These are phyloP conservation scores for Dinomys branickii DNA, from an alignment of 2,113 vertebrate species.

Conservation along the genomic window DNA sequence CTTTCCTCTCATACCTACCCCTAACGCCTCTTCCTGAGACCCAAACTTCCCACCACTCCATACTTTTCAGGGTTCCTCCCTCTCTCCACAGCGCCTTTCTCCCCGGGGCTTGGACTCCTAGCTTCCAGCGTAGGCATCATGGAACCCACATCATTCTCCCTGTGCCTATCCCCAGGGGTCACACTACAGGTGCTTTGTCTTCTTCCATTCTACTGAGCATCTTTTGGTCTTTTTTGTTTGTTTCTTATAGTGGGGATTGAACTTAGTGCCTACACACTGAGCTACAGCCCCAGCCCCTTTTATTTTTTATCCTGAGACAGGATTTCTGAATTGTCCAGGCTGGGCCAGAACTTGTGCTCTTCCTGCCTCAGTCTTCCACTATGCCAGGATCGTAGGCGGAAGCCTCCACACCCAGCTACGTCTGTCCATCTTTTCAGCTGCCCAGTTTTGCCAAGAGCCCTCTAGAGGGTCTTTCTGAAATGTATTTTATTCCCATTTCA, in stretches of 20 bases:
- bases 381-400: background rate
- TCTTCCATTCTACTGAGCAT: background rate
- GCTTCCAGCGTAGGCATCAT: background rate
- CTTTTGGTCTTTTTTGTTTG: background rate
- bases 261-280: background rate
- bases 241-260: background rate
- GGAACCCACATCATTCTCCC: background rate
- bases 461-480: slow-evolving; percentile 41
- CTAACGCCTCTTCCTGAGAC: background rate
- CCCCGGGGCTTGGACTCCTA: background rate
- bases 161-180: background rate
- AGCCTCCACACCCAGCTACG: background rate
- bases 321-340: background rate
- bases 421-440: slow-evolving; percentile 38
- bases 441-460: background rate
- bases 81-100: background rate
- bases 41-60: background rate
- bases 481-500: background rate
- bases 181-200: background rate
- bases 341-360: background rate
- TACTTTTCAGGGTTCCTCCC: background rate
- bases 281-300: background rate
- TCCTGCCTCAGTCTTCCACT: background rate
- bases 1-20: slow-evolving; percentile 25
- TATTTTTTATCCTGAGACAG: background rate